Base-by-base conservation (phyloP, 1,140 invertebrate genomes). In the Akabosia matsudoensis region DNA sequence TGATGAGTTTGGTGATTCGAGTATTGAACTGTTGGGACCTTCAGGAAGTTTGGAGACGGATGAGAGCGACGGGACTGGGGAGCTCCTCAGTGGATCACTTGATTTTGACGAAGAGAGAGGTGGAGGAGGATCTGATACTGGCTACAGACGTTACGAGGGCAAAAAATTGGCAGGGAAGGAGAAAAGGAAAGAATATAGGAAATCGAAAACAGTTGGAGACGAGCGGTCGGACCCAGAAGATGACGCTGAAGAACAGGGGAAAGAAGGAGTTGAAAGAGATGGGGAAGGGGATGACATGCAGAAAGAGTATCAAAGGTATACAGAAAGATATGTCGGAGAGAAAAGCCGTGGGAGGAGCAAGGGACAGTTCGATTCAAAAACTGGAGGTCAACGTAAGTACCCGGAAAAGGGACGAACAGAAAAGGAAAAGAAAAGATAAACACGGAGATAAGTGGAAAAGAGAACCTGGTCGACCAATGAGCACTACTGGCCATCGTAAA, bases 21-120 rank as follows among this genome's bases (percentile, higher is more conserved):
- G 71, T 51, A 51, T 81, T 18, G 78, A 76, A 14, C 73, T 81
- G 22, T 71, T 81, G 22, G 79, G 79, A 1, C 56, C 71, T 26
- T 45, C 70, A 4, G 61, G 16, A 0, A 52, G 24, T 26, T 30
- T 74, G n/a, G 76, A 77, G 22, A 72, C 70, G 18, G 72, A 77
- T 26, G 76, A 77, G 16, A 70, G 61, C n/a, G 76, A 74, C 0
- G 73, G 73, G 13, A 73, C 61, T 30, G 31, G 64, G 14, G 24
- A 74, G 31, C 31, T 77, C 0, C 76, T 74, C 22, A 31, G 37
- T 14, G 61, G 31, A 24, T 56, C 54, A 3, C n/a, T 56, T 10
- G 61, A 31, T 7, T 30, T 30, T 30, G 24, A 67, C 61, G 10
- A 67, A 28, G 61, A 30, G 7, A 22, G 54, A 56, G 54, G 10